Base-by-base conservation (phyloP, 2,888 invertebrate species). In the Spodoptera littoralis region DNA sequence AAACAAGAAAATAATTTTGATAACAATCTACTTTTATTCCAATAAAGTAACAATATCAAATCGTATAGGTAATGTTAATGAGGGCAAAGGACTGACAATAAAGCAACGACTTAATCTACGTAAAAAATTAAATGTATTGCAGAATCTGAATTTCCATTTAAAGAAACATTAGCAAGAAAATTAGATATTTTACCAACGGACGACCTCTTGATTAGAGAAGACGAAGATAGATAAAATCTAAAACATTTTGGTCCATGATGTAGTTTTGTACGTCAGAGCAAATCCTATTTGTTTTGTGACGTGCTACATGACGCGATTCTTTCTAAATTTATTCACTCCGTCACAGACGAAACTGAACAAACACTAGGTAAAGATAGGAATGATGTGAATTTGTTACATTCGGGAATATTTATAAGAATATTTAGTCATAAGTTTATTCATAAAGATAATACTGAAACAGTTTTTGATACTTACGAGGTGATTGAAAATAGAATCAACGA, bases 291-390 rank as follows among this genome's bases (percentile, higher is more conserved):
- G 22, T 27, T 50, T 5, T 48, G 18, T 75, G 76, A 75, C 72
- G 76, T 67, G 22, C 6, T 22, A 13, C 30, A n/a, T 75, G 76
- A 78, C 60, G 76, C 41, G 27, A 22, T 51, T 36, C 24, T 22
- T 18, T 64, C 76, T 77, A 72, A 69, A 67, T 71, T 47, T 63
- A 61, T 46, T 52, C 11, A 11, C 9, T 13, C 57, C 48, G 42
- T 59, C 64, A 63, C 22, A 47, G 27, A 22, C 46, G 18, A 44
- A 54, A 60, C 46, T 50, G 46, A 18, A 44, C 8, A 11, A 36
- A n/a, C 18, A 18, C 27, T 43, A 49, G 8, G 18, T 43, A 51
- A 48, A 51, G 8, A 57, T 18, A 71, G 53, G 9, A 8, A 9
- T 57, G 27, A 53, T 41, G 3, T 3, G 24, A 11, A 27, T 51